Percentiles rank a stretch among this genome's conserved stretches.
phyloP scores from a whole-genome alignment of 2,113 vertebrate species.

The Oxyura jamaicensis region DNA sequence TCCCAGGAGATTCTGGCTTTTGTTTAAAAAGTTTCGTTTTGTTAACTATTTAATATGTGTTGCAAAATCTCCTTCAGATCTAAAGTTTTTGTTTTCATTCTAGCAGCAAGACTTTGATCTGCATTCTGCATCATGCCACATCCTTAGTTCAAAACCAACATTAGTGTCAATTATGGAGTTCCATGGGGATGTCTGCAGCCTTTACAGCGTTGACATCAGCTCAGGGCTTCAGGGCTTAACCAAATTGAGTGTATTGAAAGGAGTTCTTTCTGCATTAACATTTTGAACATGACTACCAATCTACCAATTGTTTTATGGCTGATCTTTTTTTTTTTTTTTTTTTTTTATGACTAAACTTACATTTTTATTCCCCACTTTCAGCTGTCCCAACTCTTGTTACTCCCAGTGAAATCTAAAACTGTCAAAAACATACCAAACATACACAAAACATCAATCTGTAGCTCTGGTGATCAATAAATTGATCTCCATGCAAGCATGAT shows the following conservation, averaged over 20 bases:
- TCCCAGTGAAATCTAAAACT: not conserved
- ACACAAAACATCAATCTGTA: not conserved
- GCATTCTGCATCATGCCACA: not conserved
- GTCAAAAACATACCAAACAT: not conserved
- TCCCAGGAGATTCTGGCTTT: slow-evolving; percentile 4
- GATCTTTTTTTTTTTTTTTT: not conserved
- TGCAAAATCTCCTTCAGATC: not conserved
- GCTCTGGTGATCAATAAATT: not conserved
- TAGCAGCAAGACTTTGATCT: not conserved
- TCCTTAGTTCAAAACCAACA: not conserved
- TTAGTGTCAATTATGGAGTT: not conserved
- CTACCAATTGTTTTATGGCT: too few species aligned
- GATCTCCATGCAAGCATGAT: not conserved
- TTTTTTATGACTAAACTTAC: not conserved
- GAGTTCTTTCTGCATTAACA: not conserved
- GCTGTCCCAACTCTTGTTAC: not conserved
- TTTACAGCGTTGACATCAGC: not conserved
- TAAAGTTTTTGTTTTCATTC: not conserved
- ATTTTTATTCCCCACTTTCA: not conserved
- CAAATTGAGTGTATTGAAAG: not conserved
- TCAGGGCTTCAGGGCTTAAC: not conserved
- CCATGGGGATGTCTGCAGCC: not conserved
- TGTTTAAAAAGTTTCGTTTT: not conserved
- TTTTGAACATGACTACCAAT: not conserved
- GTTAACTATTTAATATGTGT: not conserved